Conservation (phyloP, 2,113 vertebrate species). For the Panthera leo region DNA sequence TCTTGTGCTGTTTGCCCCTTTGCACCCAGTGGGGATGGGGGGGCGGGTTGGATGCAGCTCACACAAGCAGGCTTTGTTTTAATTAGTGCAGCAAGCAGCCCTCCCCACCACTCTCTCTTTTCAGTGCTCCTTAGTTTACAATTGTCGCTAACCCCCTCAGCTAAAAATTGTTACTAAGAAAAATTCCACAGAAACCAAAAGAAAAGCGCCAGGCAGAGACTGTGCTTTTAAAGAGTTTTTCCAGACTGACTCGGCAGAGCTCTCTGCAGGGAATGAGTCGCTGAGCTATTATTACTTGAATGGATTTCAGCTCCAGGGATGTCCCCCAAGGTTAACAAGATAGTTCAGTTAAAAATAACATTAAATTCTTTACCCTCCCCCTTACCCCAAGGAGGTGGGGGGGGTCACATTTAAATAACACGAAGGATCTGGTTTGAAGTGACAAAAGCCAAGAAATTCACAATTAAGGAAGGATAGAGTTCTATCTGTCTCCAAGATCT, state of each 20-base stretch:
- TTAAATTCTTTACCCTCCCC: slow-evolving; percentile 39
- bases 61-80: slow-evolving; percentile 72
- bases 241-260: slow-evolving; percentile 55
- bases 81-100: background rate
- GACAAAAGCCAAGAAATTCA: slow-evolving; percentile 60
- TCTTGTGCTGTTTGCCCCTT: background rate
- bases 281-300: slow-evolving; percentile 69
- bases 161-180: slow-evolving; percentile 62
- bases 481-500: background rate
- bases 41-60: background rate
- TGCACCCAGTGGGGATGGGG: background rate
- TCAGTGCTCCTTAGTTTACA: slow-evolving; percentile 62
- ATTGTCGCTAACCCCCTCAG: slow-evolving; percentile 41
- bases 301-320: slow-evolving; percentile 65
- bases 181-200: slow-evolving; percentile 67
- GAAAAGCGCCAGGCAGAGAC: slow-evolving; percentile 59
- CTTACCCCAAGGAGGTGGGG: background rate
- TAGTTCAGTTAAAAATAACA: slow-evolving; percentile 77
- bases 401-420: background rate
- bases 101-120: background rate
- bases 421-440: slow-evolving; percentile 30
- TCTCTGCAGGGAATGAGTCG: slow-evolving; percentile 26
- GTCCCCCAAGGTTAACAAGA: slow-evolving; percentile 71
- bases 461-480: slow-evolving; percentile 29
- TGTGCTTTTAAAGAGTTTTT: slow-evolving; percentile 69